These are phyloP conservation scores for Pocillopora meandrina DNA, from an alignment of 92 coral and sea anemone genomes.

Conservation along the genomic window DNA sequence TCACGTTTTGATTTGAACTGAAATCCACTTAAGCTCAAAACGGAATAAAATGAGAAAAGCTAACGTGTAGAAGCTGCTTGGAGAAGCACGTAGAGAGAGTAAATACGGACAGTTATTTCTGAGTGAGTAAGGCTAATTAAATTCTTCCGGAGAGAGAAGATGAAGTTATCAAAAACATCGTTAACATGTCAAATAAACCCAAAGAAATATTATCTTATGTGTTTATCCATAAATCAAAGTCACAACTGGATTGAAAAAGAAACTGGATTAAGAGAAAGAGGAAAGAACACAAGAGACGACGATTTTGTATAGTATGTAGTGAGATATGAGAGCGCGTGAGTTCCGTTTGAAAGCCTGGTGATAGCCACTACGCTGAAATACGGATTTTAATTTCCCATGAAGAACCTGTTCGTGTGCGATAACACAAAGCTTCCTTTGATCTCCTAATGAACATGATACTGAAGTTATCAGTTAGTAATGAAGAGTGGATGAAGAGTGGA, in stretches of 20 bases:
- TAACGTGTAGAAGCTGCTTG: no score
- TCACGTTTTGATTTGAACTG: background rate
- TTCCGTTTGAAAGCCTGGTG: slow-evolving; percentile 6
- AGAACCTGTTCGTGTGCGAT: slow-evolving; percentile 5
- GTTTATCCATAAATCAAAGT: background rate
- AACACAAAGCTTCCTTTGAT: slow-evolving; percentile 12
- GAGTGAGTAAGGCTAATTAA: background rate
- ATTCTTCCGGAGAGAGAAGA: background rate
- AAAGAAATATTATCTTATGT: background rate
- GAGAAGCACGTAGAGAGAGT: no score
- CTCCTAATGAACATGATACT: slow-evolving; percentile 1
- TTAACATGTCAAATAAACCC: background rate
- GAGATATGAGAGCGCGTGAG: background rate
- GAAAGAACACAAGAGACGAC: background rate
- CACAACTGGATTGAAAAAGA: background rate
- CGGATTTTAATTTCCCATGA: slow-evolving; percentile 10
- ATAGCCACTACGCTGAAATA: slow-evolving; percentile 3
- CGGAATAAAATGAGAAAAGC: background rate
- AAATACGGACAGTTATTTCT: slow-evolving; percentile 16
- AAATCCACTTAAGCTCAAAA: background rate
- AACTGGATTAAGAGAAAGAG: no score
- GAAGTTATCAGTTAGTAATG: slow-evolving; percentile 15
- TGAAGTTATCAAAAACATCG: slow-evolving; percentile 31
- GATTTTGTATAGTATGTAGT: no score
- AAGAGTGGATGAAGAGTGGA: slow-evolving; percentile 23